These are phyloP conservation scores for Anticlea derivata DNA, from an alignment of 2,888 invertebrate species.

Conservation along the genomic window DNA sequence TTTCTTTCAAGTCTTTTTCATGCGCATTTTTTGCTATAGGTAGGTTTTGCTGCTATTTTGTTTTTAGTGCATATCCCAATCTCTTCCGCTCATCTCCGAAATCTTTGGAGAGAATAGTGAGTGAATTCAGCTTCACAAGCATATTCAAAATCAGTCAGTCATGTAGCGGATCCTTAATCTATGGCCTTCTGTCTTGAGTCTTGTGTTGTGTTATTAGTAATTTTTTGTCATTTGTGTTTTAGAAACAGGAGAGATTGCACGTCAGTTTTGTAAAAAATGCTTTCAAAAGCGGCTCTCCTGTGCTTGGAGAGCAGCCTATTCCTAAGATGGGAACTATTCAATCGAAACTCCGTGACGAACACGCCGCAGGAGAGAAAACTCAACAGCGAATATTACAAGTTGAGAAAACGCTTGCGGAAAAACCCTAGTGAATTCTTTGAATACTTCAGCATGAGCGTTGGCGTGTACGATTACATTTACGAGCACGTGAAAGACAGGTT, in stretches of 20 bases:
- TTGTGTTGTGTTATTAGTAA: too few species aligned
- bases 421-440: constrained; percentile 23
- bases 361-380: constrained; percentile 11
- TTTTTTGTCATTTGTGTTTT: too few species aligned
- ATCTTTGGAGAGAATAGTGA: too few species aligned
- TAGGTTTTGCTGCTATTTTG: too few species aligned
- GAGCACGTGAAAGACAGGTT: constrained; percentile 21
- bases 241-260: not conserved
- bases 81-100: too few species aligned
- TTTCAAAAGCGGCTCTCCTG: constrained; percentile 27
- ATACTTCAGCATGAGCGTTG: constrained; percentile 23
- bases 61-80: too few species aligned
- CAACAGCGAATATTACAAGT: constrained; percentile 18
- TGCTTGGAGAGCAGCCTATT: constrained; percentile 28
- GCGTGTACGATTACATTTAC: constrained; percentile 32
- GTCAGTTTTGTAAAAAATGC: constrained; percentile 16
- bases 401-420: constrained; percentile 8
- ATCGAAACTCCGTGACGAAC: constrained; percentile 12
- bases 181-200: too few species aligned
- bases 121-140: too few species aligned
- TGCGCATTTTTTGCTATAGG: too few species aligned
- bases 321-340: constrained; percentile 24
- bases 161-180: too few species aligned
- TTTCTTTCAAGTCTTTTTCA: too few species aligned
- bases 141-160: too few species aligned